Base-by-base conservation (phyloP, 2,113 vertebrate genomes). In the Microtus montanus region DNA sequence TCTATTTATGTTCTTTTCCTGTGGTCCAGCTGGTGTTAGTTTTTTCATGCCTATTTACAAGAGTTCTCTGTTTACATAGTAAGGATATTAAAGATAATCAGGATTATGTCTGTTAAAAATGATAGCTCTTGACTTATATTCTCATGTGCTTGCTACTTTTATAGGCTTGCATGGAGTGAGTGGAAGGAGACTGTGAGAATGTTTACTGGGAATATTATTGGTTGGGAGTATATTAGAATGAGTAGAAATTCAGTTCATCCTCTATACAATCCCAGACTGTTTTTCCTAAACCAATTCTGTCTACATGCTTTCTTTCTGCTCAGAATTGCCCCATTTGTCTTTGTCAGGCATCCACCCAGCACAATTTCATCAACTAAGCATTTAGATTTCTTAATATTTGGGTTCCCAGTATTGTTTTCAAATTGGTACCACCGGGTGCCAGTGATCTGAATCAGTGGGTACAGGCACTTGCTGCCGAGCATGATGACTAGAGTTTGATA, bases 121-220 rank as follows among this genome's bases (percentile, higher is more conserved):
- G 88, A 94, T 77, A 92, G 92, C 61, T 10, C 8, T 88, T 83
- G 58, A 91, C 49, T 95, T 93, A 41, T 87, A 71, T 89, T 94
- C 74, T 95, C 49, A 66, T 77, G 79, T 80, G 49, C 64, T 87
- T 78, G 71, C 38, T 88, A 49, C 89, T 92, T 75, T 94, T 74
- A 84, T 94, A 87, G 89, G 89, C n/a, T 89, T 7, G 0, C 79
- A 87, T 92, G 38, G 89, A 94, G 89, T 87, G 33, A 91, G 89
- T 77, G 52, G 78, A 80, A 74, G 92, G 82, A 83, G 70, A 95
- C 83, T 74, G 89, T 35, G 63, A 95, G 86, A 54, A 64, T 90
- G 90, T 95, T 96, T 92, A 91, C 74, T 80, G 93, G 79, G 91
- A 89, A 96, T 79, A 91, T 95, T 96, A 91, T 70, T 95, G 93